Conservation (phyloP, 2,888 invertebrate genomes). For the Megalurothrips usitatus region DNA sequence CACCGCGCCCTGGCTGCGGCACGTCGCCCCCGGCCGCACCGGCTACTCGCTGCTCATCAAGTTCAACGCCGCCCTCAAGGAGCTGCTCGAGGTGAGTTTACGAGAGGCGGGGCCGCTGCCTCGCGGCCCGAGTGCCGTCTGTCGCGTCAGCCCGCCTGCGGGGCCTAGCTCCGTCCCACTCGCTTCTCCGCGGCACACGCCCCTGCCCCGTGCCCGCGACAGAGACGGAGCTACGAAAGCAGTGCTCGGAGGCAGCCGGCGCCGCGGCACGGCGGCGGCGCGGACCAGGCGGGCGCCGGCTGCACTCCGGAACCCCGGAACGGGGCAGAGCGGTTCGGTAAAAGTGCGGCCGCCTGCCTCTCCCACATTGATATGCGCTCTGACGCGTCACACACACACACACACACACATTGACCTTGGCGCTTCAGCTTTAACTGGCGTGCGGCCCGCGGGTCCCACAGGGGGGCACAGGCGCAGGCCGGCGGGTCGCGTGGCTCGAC, state of each 20-base stretch:
- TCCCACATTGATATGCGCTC: neutral
- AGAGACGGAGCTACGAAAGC: no score
- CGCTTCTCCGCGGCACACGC: no score
- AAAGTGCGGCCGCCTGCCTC: no score
- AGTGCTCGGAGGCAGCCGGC: no score
- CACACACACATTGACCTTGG: neutral
- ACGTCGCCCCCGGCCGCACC: conserved; percentile 55
- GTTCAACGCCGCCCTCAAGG: conserved; percentile 54
- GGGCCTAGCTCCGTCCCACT: neutral
- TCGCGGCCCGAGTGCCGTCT: neutral
- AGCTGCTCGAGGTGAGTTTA: conserved; percentile 50
- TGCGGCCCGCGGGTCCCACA: neutral
- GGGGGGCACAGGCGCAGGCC: neutral
- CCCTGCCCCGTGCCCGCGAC: no score
- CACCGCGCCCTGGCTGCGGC: conserved; percentile 59
- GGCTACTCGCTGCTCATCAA: conserved; percentile 57
- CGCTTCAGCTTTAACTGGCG: neutral
- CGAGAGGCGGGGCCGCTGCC: no score
- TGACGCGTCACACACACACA: no score
- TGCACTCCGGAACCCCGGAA: no score
- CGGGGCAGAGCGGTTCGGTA: no score
- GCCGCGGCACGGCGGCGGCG: no score
- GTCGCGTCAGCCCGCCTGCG: no score
- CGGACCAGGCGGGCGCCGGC: no score
- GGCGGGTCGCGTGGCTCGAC: neutral